Conservation (phyloP, 1,140 invertebrate species). For the Pissodes strobi region DNA sequence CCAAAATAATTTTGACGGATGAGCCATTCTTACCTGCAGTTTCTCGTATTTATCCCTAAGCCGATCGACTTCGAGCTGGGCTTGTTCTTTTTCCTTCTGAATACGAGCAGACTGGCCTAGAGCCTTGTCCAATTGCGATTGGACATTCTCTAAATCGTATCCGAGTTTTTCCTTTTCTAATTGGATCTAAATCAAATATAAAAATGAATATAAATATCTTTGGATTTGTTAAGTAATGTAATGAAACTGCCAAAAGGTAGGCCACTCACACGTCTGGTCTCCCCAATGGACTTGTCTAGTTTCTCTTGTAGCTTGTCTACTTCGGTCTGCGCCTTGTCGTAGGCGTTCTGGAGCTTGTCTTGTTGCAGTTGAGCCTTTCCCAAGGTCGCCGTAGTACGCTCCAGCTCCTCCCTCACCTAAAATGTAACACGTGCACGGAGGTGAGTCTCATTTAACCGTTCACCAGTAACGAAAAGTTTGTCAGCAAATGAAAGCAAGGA, state of each 20-base stretch:
- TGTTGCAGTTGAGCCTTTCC: constrained; percentile 88
- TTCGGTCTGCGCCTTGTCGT: constrained; percentile 89
- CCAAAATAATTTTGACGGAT: not conserved
- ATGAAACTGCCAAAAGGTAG: too few species aligned
- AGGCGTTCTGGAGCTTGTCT: constrained; percentile 83
- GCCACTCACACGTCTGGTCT: not conserved
- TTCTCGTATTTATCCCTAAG: constrained; percentile 88
- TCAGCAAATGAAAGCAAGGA: too few species aligned
- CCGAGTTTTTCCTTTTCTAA: constrained; percentile 86
- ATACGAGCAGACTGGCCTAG: constrained; percentile 81
- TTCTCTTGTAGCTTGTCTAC: constrained; percentile 88
- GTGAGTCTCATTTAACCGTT: too few species aligned
- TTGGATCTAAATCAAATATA: constrained; percentile 67
- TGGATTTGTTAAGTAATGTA: not conserved
- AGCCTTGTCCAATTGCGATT: constrained; percentile 87
- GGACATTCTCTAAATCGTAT: constrained; percentile 86
- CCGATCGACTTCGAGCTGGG: constrained; percentile 81
- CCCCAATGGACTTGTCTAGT: constrained; percentile 70
- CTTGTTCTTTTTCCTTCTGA: constrained; percentile 86
- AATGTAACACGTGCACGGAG: too few species aligned
- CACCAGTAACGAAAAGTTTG: too few species aligned
- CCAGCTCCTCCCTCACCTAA: constrained; percentile 80
- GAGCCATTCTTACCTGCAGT: constrained; percentile 68
- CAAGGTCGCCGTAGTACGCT: constrained; percentile 83
- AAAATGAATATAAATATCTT: not conserved